Base-by-base conservation (phyloP, 2,888 invertebrate species). In the Polylopha cassiicola region DNA sequence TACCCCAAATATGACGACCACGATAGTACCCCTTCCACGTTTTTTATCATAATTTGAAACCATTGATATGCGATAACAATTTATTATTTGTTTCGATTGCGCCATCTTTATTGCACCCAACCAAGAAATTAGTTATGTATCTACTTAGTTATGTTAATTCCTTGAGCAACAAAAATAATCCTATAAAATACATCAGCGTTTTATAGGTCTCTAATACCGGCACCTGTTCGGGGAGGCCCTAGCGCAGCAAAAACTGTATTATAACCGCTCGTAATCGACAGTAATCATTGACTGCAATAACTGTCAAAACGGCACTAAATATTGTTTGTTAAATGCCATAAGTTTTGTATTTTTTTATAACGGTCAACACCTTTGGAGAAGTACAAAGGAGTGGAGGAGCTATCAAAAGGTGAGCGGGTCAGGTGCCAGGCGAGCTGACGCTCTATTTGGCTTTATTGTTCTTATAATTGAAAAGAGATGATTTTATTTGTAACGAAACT, bases 241-340 rank as follows among this genome's bases (percentile, higher is more conserved):
- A 51, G 45, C 43, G 50, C 50, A 55, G 67, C 69, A 73, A 77
- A 77, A 71, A 69, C 68, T 58, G 64, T 59, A 61, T 68, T 65
- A 68, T 65, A 70, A 64, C 70, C 57, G 58, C 53, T 64, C 60
- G 72, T 76, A 76, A 80, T 76, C 72, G 70, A 65, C 71, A 63
- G 70, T 74, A 75, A 82, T 80, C 78, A 80, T 82, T 75, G 80
- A 65, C 72, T 73, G 71, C 73, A 73, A 80, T 84, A 84, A 84
- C 79, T 81, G 82, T 84, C 84, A 75, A 78, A 78, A 75, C 68
- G 75, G 67, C 72, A 80, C 78, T 81, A 84, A 85, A 84, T 81
- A 81, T 82, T 81, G 78, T 85, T 79, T 79, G 79, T 81, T 79
- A 76, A 79, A 80, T 78, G 78, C 67, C 68, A 63, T 75, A 72